Evolutionary conservation across 2,113 vertebrate genomes (phyloP).

Genomic region (Octodon degus): DNA sequence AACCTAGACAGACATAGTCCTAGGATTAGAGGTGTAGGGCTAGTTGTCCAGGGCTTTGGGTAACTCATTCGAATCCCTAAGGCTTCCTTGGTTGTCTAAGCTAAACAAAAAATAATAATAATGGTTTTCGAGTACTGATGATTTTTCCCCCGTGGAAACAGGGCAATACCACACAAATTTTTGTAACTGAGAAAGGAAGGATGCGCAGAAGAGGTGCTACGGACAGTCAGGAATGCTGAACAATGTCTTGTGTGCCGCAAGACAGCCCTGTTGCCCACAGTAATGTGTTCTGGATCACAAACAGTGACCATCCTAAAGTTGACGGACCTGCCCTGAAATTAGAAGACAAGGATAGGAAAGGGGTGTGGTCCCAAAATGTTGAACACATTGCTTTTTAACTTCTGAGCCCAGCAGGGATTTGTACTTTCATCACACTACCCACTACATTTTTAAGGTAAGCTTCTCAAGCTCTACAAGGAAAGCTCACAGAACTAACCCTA

Average conservation of each 20-base stretch:
- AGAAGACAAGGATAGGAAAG: neutral
- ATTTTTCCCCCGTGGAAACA: neutral
- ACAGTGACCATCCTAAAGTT: too few relatives aligned
- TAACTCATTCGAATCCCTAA: neutral
- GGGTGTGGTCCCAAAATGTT: neutral
- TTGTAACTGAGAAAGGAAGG: rapidly evolving
- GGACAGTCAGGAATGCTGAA: neutral
- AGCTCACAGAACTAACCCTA: neutral
- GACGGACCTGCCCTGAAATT: neutral
- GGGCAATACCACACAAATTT: neutral
- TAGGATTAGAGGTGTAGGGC: too few relatives aligned
- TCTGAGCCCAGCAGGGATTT: neutral
- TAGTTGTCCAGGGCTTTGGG: neutral
- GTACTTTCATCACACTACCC: neutral
- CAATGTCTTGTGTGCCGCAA: neutral
- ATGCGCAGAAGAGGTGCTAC: neutral
- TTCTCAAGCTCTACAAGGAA: neutral
- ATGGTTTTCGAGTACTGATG: neutral
- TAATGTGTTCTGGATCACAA: neutral
- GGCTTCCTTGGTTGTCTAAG: neutral
- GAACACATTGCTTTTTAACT: neutral
- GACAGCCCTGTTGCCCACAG: neutral
- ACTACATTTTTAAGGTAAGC: neutral
- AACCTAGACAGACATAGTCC: neutral
- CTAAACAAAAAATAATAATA: neutral